Conservation (phyloP, 2,113 vertebrate species). For the Alouatta palliata region DNA sequence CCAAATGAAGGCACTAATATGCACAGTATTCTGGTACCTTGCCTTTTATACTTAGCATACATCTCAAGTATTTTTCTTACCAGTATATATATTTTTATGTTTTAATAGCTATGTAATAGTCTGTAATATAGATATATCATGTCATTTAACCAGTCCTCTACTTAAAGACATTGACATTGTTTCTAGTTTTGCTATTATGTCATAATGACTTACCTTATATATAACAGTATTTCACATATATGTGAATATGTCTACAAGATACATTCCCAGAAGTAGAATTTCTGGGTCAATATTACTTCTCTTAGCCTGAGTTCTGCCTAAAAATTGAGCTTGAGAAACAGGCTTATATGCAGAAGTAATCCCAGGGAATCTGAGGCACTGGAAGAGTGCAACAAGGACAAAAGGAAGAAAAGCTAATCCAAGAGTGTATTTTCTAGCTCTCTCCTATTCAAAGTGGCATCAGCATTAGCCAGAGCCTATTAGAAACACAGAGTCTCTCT, state of each 20-base stretch:
- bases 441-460: neutral
- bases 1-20: constrained; percentile 1
- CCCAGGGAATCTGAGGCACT: neutral
- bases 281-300: neutral
- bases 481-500: neutral
- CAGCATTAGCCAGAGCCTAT: neutral
- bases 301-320: neutral
- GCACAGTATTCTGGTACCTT: neutral
- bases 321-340: constrained; percentile 14
- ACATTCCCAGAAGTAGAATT: constrained; percentile 13
- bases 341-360: neutral
- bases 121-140: neutral
- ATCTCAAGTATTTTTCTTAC: constrained; percentile 37
- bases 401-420: neutral
- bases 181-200: neutral
- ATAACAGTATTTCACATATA: constrained; percentile 2
- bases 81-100: neutral
- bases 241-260: neutral
- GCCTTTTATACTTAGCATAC: neutral
- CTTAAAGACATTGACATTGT: neutral
- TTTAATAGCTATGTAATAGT: neutral
- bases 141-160: neutral
- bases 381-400: neutral
- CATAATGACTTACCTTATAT: neutral
- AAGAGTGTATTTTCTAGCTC: neutral